Conservation (phyloP, 1,140 invertebrate species). For the Mycetomoellerius zeteki region DNA sequence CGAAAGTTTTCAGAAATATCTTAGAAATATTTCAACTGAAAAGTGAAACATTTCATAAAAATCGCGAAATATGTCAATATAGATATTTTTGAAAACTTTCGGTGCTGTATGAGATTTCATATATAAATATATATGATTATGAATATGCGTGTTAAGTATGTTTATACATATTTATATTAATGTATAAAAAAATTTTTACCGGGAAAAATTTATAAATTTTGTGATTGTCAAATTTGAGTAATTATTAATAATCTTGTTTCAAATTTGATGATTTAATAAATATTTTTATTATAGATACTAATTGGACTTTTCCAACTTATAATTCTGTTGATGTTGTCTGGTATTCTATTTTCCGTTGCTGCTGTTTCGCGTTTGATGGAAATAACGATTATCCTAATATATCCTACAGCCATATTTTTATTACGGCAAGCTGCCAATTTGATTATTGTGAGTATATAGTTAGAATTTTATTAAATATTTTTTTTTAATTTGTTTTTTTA, state of each 20-base stretch:
- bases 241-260: not conserved
- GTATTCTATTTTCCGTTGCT: slow-evolving; percentile 68
- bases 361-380: slow-evolving; percentile 72
- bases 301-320: slow-evolving; percentile 64
- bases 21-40: too few species aligned
- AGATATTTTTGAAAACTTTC: too few species aligned
- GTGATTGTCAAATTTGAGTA: not conserved
- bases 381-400: slow-evolving; percentile 60
- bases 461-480: not conserved
- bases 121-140: too few species aligned
- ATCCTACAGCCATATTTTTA: slow-evolving; percentile 71
- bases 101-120: too few species aligned
- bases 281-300: slow-evolving; percentile 64
- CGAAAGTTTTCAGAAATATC: too few species aligned
- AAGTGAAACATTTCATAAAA: too few species aligned
- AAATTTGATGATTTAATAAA: not conserved
- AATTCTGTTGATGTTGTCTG: slow-evolving; percentile 68
- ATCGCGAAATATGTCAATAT: too few species aligned
- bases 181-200: too few species aligned
- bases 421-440: slow-evolving; percentile 66
- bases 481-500: not conserved
- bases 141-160: too few species aligned
- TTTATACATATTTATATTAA: too few species aligned
- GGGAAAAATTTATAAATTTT: not conserved
- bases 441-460: slow-evolving; percentile 73